Percentiles rank a stretch among this genome's conserved stretches.
Conservation (phyloP, 2,113 vertebrate species). For the Ranitomeya imitator region DNA sequence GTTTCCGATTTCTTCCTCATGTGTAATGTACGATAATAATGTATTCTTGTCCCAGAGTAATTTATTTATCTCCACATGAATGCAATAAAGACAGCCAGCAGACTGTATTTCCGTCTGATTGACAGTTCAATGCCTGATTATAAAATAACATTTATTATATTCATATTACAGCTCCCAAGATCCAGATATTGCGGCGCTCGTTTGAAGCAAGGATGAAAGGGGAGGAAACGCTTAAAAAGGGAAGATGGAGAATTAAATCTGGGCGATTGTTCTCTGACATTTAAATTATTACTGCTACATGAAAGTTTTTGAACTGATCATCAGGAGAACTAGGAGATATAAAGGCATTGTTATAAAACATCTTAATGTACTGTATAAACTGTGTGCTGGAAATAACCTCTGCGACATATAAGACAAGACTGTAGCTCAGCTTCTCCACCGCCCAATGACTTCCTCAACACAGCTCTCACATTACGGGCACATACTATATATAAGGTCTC, state of each 20-base stretch:
- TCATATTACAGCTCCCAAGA: conserved; percentile 35
- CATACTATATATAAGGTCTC: too few relatives aligned
- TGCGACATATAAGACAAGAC: too few relatives aligned
- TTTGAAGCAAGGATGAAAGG: conserved; percentile 19
- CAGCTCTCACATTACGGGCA: too few relatives aligned
- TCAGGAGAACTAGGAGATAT: neutral
- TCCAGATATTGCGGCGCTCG: conserved; percentile 1
- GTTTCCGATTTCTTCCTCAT: conserved; percentile 42
- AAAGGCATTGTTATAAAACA: neutral
- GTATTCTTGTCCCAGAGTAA: conserved; percentile 52
- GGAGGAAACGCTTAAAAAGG: neutral
- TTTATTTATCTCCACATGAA: conserved; percentile 58
- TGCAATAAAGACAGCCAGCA: conserved; percentile 49
- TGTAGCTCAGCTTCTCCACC: too few relatives aligned
- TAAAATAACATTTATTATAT: conserved; percentile 52
- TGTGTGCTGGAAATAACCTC: too few relatives aligned
- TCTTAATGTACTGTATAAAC: too few relatives aligned
- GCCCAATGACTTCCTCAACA: too few relatives aligned
- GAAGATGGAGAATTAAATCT: conserved; percentile 4
- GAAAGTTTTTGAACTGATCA: neutral
- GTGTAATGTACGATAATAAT: conserved; percentile 53
- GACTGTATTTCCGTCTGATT: conserved; percentile 39
- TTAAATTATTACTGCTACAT: conserved; percentile 19
- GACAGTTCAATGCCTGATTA: conserved; percentile 41
- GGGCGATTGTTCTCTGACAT: conserved; percentile 13